phyloP scores from a whole-genome alignment of 2,888 invertebrate genomes.

The Sarcophaga variegata region DNA sequence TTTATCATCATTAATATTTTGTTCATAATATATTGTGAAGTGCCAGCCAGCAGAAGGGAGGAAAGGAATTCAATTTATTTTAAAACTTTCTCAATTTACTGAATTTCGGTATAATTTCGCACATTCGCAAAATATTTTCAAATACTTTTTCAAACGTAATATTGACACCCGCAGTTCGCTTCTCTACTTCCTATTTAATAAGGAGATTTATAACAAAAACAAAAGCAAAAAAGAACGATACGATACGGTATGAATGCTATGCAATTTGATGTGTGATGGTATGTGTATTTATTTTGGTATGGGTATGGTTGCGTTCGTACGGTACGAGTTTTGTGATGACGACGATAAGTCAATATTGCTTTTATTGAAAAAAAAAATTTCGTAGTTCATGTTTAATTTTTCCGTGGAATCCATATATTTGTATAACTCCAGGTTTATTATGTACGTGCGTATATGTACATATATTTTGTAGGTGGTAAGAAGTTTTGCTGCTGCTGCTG shows the following conservation, averaged over 20 bases:
- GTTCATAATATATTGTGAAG: no score
- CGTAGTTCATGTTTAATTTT: conserved; percentile 48
- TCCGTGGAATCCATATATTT: conserved; percentile 26
- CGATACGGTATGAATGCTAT: not conserved
- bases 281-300: not conserved
- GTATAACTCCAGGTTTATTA: conserved; percentile 28
- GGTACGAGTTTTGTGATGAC: not conserved
- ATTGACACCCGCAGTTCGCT: not conserved
- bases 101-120: conserved; percentile 18
- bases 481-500: conserved; percentile 43
- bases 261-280: not conserved
- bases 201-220: conserved; percentile 30
- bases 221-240: not conserved
- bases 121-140: conserved; percentile 27
- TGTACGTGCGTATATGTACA: not conserved
- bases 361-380: conserved; percentile 55
- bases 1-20: no score
- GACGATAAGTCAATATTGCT: conserved; percentile 62
- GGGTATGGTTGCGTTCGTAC: not conserved
- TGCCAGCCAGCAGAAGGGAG: no score
- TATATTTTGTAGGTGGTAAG: conserved; percentile 44
- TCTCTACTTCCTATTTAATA: conserved; percentile 5
- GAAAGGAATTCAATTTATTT: conserved; percentile 37
- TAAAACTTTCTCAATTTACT: conserved; percentile 32
- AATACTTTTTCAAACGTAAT: not conserved